Base-by-base conservation (phyloP, 1,140 invertebrate species). In the Venustaconcha ellipsiformis region DNA sequence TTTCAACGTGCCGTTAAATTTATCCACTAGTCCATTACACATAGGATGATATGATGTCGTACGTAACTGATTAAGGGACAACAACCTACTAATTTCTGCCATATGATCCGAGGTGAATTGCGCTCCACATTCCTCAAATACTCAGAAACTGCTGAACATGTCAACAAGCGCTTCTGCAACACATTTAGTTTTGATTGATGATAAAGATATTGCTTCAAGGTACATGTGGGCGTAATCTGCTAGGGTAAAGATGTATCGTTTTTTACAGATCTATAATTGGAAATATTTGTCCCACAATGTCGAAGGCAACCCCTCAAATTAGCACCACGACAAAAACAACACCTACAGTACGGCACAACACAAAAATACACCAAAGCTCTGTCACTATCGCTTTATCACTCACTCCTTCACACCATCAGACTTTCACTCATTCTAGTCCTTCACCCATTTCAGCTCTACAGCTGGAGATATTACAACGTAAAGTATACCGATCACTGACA, bases 101-200 rank as follows among this genome's bases (percentile, higher is more conserved):
- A 30, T 30, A 30, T 4, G 26, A 30, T 30, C 26, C 2, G 26
- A 30, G 26, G 26, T 30, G 26, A 30, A 30, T 30, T 30, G 26
- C 4, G 26, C 26, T 59, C 87, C 89, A 73, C 88, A 89, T 79
- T 80, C 82, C 55, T 85, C 59, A 15, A 89, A 89, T 60, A 90
- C 74, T 23, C 89, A 91, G 72, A 88, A 82, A 37, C 81, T 78
- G 8, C 82, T 76, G 82, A 90, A 90, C 13, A 89, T 86, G 26
- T 66, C 57, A 48, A 85, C 78, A 20, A 88, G 55, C 26, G 77
- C 64, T 70, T 82, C 70, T 18, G 74, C 74, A n/a, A 80, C 67
- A 13, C 20, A 20, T 23, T 64, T 55, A 1, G 74, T 70, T 5
- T 62, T 59, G 26, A 70, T 76, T 11, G 17, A 14, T 23, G 55